These are phyloP conservation scores for Cyclina sinensis DNA, from an alignment of 1,140 invertebrate genomes.

Conservation along the genomic window DNA sequence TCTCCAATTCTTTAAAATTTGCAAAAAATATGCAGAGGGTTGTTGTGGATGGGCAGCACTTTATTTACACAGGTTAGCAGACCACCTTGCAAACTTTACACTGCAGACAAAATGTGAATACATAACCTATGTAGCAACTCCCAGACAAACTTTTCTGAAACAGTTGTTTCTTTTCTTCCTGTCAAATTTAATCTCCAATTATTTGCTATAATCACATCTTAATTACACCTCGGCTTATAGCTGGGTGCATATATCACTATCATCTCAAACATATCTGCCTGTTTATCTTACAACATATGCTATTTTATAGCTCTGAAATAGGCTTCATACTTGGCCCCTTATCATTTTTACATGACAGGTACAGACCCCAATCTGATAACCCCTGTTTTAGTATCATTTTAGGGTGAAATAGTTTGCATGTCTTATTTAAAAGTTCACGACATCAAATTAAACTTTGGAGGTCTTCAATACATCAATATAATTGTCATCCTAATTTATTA, in stretches of 20 bases:
- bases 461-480: neutral
- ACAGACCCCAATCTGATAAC: slow-evolving; percentile 45
- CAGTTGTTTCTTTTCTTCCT: slow-evolving; percentile 10
- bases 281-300: slow-evolving; percentile 17
- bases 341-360: slow-evolving; percentile 19
- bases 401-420: slow-evolving; percentile 29
- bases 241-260: slow-evolving; percentile 3
- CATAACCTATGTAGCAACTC: neutral
- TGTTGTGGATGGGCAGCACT: no score
- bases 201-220: slow-evolving; percentile 44
- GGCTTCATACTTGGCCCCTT: neutral
- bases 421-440: neutral
- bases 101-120: neutral
- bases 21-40: no score
- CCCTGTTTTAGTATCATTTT: neutral
- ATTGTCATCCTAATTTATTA: no score
- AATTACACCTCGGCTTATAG: slow-evolving; percentile 20
- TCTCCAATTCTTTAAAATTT: no score
- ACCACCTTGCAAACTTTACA: no score
- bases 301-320: slow-evolving; percentile 52
- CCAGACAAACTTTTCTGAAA: neutral
- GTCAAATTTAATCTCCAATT: slow-evolving; percentile 12
- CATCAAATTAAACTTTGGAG: neutral
- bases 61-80: no score
- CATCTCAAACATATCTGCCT: neutral